Percentiles rank a stretch among this genome's conserved stretches.
Evolutionary conservation across 2,113 vertebrate species (phyloP).

Genomic region (Eira barbara): DNA sequence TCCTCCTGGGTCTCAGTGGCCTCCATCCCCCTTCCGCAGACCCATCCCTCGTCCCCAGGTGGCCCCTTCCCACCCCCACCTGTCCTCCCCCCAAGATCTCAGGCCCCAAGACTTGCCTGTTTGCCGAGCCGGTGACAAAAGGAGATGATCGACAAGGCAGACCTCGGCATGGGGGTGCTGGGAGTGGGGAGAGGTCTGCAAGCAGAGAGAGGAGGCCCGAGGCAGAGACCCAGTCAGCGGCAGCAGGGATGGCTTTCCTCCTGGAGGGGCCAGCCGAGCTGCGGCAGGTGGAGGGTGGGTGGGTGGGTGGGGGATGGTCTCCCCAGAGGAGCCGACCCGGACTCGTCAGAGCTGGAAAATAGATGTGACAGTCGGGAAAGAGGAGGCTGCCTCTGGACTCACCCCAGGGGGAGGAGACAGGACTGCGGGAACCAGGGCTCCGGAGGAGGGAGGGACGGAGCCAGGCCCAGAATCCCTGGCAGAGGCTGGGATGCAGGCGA

Average conservation of each 20-base stretch:
- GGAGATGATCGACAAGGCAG: conserved; percentile 62
- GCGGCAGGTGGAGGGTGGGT: not conserved
- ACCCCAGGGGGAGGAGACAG: conserved; percentile 72
- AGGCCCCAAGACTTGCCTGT: conserved; percentile 63
- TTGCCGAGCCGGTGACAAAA: conserved; percentile 71
- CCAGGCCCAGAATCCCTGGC: conserved; percentile 57
- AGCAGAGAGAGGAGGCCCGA: not conserved
- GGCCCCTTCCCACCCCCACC: not conserved
- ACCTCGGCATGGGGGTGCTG: conserved; percentile 67
- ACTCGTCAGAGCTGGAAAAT: conserved; percentile 34
- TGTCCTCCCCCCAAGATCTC: not conserved
- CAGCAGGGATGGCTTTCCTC: not conserved
- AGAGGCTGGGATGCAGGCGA: conserved; percentile 59
- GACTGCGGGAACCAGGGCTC: conserved; percentile 59
- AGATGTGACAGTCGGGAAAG: conserved; percentile 27
- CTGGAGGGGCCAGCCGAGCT: not conserved
- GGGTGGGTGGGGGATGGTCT: not conserved
- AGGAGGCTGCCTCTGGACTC: conserved; percentile 62
- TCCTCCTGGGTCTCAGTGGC: not conserved
- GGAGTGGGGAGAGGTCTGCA: not conserved
- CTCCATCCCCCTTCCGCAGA: not conserved
- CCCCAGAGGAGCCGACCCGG: not conserved
- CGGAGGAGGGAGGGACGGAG: conserved; percentile 40
- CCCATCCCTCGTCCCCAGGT: not conserved
- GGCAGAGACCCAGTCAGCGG: not conserved